Evolutionary conservation across 2,113 vertebrate species (phyloP), one percentile per base, ranked within the genome.

Genomic region (Oenanthe melanoleuca): DNA sequence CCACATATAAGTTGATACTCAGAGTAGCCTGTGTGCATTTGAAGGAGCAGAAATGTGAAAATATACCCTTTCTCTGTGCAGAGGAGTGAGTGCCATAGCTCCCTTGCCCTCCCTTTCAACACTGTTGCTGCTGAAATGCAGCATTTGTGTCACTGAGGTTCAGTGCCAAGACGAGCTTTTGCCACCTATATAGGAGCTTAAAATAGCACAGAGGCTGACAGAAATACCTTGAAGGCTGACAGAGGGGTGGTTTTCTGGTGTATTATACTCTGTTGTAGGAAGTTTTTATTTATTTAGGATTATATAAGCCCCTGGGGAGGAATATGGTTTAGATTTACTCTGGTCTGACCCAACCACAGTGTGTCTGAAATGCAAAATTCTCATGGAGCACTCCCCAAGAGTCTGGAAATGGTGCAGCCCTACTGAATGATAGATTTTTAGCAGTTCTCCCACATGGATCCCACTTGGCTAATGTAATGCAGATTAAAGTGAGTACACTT

Each of bases 211-310:
- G 72, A 79, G 44, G 33, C 82, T 96, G 89, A 88, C 90, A 92
- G 83, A 94, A 92, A 93, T 95, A 95, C 92, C 88, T 92, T 96
- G 73, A 91, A 95, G 64, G 72, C 74, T 95, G 92, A 66, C 61
- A 93, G 84, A 80, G 64, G 64, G 42, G 64, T 52, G 55, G 15
- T 72, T 89, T 92, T 82, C 52, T 93, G 74, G 85, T 93, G 37
- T 89, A 95, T 91, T 91, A 69, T 57, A 53, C 19, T 53, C 45
- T 83, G 60, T 60, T 93, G 73, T 63, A 60, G 78, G 79, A 87
- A 93, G 64, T n/a, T 93, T 92, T 94, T 95, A 82, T 96, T 96
- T 95, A 91, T 94, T 96, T 96, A 77, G 66, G 72, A 87, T 74
- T 64, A 92, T 93, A 90, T 83, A 84, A 73, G 71, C 61, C 87